Base-by-base conservation (phyloP, 2,888 invertebrate genomes). In the Tipula lateralis region DNA sequence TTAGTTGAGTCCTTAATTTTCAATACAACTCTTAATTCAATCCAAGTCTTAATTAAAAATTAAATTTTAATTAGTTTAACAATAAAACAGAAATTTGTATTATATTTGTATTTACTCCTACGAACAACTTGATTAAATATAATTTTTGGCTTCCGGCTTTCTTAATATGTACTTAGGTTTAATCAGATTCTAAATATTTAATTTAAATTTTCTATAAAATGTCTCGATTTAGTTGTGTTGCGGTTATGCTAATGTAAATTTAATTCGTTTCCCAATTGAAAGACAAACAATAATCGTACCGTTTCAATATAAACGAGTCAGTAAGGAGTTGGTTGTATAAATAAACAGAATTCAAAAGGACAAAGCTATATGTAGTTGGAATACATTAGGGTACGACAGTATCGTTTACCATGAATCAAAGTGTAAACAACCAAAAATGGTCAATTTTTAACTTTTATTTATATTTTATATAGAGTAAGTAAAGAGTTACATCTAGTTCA, bases 391-490 rank as follows among this genome's bases (percentile, higher is more conserved):
- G 32, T 32, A 32, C 39, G 44, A 6, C 4, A 24, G 3, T 66
- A 24, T 66, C 66, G 24, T 66, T 66, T 24, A 19, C 24, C 66
- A 66, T 12, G 24, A 66, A 66, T 66, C 24, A 66, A 66, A 9
- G 66, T 66, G 24, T 24, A 66, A 66, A 66, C 24, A 66, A 66
- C 66, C 66, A 66, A 66, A 66, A 66, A 66, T 66, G 66, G 66
- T 66, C 66, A 66, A 66, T 24, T 66, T 66, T 19, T 7, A 24
- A 66, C 4, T 16, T 50, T 50, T 50, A 50, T 50, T 50, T 50
- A 50, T 16, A 66, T 66, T 24, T 66, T 24, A 24, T 9, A 66
- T 24, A 66, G 24, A 24, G 24, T 24, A 66, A 66, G 66, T 9
- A 66, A 66, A 44, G n/a, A n/a, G 44, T 13, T 44, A 39, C 13